A percentile compares a stretch with the other conserved stretches of the same genome.
Conservation (phyloP, 2,888 invertebrate genomes). For the Athetis lepigone region DNA sequence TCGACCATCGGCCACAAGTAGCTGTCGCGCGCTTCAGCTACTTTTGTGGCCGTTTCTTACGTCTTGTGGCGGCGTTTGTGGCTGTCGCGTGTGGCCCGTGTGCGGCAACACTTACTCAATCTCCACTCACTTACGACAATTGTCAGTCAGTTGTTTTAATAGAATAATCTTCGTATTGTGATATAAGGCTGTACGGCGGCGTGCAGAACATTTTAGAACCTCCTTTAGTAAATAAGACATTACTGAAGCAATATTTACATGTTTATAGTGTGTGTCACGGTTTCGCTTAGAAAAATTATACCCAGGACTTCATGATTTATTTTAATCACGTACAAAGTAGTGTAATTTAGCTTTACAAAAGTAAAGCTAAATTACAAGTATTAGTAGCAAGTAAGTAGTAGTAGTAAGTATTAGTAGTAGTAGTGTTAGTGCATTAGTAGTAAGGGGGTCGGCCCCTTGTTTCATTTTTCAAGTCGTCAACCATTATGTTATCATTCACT, state of each 20-base stretch:
- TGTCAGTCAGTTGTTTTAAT: slow-evolving; percentile 50
- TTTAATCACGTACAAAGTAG: too few species aligned
- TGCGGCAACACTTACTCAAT: too few species aligned
- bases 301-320: too few species aligned
- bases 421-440: too few species aligned
- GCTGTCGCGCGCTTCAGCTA: slow-evolving; percentile 57
- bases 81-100: too few species aligned
- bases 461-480: too few species aligned
- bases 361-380: too few species aligned
- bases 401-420: too few species aligned
- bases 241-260: slow-evolving; percentile 40
- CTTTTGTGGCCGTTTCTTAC: slow-evolving; percentile 58
- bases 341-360: too few species aligned
- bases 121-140: slow-evolving; percentile 44
- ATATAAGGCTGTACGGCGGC: slow-evolving; percentile 38
- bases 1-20: slow-evolving; percentile 13
- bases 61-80: slow-evolving; percentile 54
- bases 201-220: slow-evolving; percentile 33
- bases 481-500: too few species aligned
- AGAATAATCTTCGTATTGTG: slow-evolving; percentile 55
- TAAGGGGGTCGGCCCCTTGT: too few species aligned
- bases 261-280: background rate
- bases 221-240: slow-evolving; percentile 19
- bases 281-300: slow-evolving; percentile 4
- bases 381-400: too few species aligned